phyloP scores from a whole-genome alignment of 2,797 vertebrate genomes.

The Argentina silus region DNA sequence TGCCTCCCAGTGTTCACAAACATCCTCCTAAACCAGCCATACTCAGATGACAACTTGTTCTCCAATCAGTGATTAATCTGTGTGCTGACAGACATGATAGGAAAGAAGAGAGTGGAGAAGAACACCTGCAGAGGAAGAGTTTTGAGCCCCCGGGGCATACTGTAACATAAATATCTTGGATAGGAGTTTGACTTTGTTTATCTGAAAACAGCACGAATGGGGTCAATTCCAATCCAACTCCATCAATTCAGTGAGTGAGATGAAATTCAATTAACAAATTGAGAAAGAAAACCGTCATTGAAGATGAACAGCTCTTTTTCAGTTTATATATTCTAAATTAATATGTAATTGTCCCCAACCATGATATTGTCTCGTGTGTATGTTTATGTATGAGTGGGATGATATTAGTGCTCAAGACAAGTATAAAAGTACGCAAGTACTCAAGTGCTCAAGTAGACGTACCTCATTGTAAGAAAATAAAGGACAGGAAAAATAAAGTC shows the following conservation, averaged over 20 bases:
- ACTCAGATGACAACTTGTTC: conserved; percentile 36
- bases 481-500: too few species aligned
- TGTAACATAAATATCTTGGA: conserved; percentile 28
- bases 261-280: too few species aligned
- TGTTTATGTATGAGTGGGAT: too few species aligned
- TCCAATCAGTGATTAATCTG: conserved; percentile 51
- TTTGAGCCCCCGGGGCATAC: conserved; percentile 39
- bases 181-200: not conserved
- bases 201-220: not conserved
- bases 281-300: too few species aligned
- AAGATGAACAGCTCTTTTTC: too few species aligned
- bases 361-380: not conserved
- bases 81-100: conserved; percentile 58
- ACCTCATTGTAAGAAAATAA: too few species aligned
- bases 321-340: not conserved
- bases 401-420: too few species aligned
- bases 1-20: conserved; percentile 57
- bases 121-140: conserved; percentile 62
- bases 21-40: conserved; percentile 39
- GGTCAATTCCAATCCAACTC: not conserved
- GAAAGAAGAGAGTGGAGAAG: conserved; percentile 17
- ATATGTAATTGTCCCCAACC: not conserved
- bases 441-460: too few species aligned
- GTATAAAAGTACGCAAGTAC: too few species aligned
- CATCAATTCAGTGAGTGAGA: not conserved